phyloP scores from a whole-genome alignment of 2,797 vertebrate species.

The Sitta carolinensis region DNA sequence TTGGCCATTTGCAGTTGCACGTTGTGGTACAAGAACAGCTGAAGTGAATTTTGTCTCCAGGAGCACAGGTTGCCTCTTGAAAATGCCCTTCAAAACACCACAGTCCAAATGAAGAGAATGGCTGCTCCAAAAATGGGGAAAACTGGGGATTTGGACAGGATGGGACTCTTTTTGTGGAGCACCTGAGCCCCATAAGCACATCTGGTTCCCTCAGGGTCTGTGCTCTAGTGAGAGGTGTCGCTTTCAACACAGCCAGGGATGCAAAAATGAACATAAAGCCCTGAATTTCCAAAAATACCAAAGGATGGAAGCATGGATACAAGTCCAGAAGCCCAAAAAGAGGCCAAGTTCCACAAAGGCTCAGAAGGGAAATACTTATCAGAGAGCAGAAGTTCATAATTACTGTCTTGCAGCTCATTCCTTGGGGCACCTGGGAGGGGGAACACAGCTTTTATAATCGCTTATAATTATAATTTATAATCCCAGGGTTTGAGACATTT shows the following conservation, averaged over 20 bases:
- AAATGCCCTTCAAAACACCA: conserved; percentile 1
- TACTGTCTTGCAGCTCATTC: background rate
- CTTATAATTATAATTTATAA: background rate
- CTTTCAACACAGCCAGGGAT: background rate
- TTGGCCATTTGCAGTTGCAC: background rate
- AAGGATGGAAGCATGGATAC: background rate
- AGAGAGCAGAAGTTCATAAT: background rate
- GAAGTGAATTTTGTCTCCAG: background rate
- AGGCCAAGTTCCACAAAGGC: background rate
- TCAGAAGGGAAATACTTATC: background rate
- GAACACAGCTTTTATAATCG: background rate
- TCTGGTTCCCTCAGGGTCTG: background rate
- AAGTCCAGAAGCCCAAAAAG: background rate
- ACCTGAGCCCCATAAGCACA: background rate
- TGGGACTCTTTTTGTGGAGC: background rate
- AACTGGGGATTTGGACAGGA: background rate
- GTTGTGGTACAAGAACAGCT: background rate
- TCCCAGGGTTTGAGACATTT: background rate
- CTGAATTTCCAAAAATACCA: background rate
- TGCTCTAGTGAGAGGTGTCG: background rate
- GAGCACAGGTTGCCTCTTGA: background rate
- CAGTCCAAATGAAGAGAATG: background rate
- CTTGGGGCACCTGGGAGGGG: background rate
- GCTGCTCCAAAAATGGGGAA: background rate
- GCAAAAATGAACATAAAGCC: background rate